A percentile compares a stretch with the other conserved stretches of the same genome.
Conservation (phyloP, 2,888 invertebrate species). For the Phengaris arion region DNA sequence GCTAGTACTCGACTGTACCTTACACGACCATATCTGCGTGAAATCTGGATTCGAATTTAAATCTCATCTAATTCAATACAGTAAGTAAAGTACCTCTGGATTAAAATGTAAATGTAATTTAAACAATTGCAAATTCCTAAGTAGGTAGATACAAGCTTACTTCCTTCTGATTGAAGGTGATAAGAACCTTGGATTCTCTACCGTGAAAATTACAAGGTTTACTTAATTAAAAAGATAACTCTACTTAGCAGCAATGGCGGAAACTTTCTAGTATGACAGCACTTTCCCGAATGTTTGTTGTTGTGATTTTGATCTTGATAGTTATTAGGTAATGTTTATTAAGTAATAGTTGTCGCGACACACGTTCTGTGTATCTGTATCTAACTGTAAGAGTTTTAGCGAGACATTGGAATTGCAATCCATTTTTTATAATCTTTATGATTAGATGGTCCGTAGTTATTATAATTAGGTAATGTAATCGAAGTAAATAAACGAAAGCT, state of each 20-base stretch:
- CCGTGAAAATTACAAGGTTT: constrained; percentile 22
- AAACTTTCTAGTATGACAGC: background rate
- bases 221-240: background rate
- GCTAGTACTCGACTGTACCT: background rate
- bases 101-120: background rate
- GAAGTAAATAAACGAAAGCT: background rate
- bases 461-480: background rate
- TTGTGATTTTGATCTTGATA: background rate
- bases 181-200: background rate
- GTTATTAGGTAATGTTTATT: background rate
- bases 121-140: background rate
- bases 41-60: background rate
- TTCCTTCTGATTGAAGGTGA: constrained; percentile 20
- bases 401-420: no score
- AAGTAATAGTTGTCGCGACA: background rate
- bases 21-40: no score
- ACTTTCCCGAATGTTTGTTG: background rate
- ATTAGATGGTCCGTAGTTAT: background rate
- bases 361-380: no score
- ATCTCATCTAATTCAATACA: background rate
- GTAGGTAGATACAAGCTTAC: background rate
- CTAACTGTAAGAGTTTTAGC: no score
- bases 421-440: no score
- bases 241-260: background rate
- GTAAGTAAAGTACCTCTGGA: no score